Percentiles rank a stretch among this genome's conserved stretches.
phyloP scores from a whole-genome alignment of 2,888 invertebrate species.

The Synergus laeviventris region DNA sequence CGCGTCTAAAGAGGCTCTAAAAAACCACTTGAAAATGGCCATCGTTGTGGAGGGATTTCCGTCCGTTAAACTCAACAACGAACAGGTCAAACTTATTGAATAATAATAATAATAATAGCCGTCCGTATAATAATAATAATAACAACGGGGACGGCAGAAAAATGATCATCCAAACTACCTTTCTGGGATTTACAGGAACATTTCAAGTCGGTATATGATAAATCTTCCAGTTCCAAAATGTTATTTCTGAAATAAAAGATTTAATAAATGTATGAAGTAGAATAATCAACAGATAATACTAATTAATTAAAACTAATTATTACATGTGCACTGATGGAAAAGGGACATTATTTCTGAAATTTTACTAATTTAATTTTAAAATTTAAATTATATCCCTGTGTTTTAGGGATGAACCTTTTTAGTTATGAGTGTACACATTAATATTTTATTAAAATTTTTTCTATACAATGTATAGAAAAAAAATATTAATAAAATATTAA shows the following conservation, averaged over 20 bases:
- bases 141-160: background rate
- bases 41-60: too few species aligned
- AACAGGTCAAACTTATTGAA: too few species aligned
- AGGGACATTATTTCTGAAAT: background rate
- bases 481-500: too few species aligned
- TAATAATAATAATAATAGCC: too few species aligned
- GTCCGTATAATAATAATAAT: too few species aligned
- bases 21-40: too few species aligned
- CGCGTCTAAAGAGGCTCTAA: too few species aligned
- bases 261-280: background rate
- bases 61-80: too few species aligned
- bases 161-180: background rate
- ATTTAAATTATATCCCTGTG: background rate
- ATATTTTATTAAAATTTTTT: too few species aligned
- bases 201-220: constrained; percentile 1
- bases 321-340: background rate
- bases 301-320: background rate
- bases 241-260: background rate
- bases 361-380: background rate
- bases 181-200: constrained; percentile 12
- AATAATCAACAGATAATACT: background rate
- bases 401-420: too few species aligned
- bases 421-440: too few species aligned
- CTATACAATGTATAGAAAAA: too few species aligned
- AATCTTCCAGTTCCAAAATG: constrained; percentile 9